Conservation (phyloP, 2,797 vertebrate genomes). For the Pipistrellus nathusii region DNA sequence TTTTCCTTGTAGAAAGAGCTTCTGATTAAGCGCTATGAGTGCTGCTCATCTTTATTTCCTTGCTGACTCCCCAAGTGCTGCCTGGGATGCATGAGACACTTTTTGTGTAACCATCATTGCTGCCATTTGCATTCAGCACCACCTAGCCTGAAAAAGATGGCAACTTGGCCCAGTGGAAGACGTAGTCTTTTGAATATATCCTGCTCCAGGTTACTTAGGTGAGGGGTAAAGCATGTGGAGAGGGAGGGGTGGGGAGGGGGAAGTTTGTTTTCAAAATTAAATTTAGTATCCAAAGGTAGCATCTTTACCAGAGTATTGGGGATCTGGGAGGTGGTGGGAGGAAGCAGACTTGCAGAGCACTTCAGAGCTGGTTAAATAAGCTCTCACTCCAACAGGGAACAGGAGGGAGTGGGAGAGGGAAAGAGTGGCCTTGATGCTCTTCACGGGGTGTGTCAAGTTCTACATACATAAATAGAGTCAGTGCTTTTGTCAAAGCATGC, state of each 20-base stretch:
- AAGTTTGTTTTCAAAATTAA: constrained; percentile 21
- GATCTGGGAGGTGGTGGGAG: constrained; percentile 48
- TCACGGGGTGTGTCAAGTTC: constrained; percentile 45
- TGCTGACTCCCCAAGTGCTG: constrained; percentile 77
- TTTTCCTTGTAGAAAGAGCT: constrained; percentile 78
- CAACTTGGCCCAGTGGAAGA: background rate
- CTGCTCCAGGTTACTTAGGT: background rate
- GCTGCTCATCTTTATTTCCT: constrained; percentile 80
- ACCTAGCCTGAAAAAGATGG: background rate
- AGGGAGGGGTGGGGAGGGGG: too few species aligned
- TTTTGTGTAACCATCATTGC: constrained; percentile 62
- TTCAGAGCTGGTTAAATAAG: constrained; percentile 44
- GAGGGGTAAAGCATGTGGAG: background rate
- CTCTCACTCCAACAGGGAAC: constrained; percentile 43
- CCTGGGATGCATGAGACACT: constrained; percentile 69
- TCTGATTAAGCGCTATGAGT: constrained; percentile 76
- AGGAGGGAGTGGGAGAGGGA: constrained; percentile 54
- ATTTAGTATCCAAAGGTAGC: constrained; percentile 19
- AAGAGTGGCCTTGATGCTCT: background rate
- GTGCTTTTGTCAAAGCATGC: background rate
- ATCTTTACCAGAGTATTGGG: constrained; percentile 4
- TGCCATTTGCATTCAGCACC: constrained; percentile 42
- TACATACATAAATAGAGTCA: constrained; percentile 41
- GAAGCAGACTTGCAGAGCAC: constrained; percentile 52
- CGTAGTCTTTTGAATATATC: background rate